A percentile compares a stretch with the other conserved stretches of the same genome.
Evolutionary conservation across 2,797 vertebrate species (phyloP).

Genomic region (Rhabdophis nuchalis): DNA sequence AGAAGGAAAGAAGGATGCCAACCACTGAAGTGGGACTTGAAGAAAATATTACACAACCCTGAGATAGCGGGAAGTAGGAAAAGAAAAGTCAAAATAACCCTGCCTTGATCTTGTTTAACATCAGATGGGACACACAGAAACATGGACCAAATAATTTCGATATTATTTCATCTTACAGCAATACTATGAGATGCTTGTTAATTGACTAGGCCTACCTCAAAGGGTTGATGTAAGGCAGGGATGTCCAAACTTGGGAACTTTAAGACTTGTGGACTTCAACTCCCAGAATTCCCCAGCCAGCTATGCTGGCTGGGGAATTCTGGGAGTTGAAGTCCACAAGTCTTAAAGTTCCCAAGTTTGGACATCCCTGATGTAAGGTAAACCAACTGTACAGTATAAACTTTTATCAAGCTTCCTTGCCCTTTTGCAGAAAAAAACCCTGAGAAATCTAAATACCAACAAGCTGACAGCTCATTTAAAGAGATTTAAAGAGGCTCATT

Average conservation of each 20-base stretch:
- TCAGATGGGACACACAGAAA: background rate
- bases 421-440: background rate
- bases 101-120: background rate
- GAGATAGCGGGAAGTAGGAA: background rate
- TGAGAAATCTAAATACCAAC: background rate
- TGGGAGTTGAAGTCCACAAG: too few species aligned
- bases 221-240: background rate
- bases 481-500: background rate
- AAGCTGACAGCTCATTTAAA: background rate
- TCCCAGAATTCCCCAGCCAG: too few species aligned
- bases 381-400: background rate
- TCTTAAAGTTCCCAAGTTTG: too few species aligned
- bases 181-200: background rate
- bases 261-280: too few species aligned
- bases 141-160: background rate
- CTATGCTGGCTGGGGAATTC: too few species aligned
- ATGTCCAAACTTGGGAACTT: too few species aligned
- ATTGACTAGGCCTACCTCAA: background rate
- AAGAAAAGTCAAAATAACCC: background rate
- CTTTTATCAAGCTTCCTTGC: background rate
- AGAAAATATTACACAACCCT: background rate
- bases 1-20: background rate
- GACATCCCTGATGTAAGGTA: background rate
- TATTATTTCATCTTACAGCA: background rate
- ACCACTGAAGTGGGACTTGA: background rate